Base-by-base conservation (phyloP, 2,113 vertebrate species). In the Ia io region DNA sequence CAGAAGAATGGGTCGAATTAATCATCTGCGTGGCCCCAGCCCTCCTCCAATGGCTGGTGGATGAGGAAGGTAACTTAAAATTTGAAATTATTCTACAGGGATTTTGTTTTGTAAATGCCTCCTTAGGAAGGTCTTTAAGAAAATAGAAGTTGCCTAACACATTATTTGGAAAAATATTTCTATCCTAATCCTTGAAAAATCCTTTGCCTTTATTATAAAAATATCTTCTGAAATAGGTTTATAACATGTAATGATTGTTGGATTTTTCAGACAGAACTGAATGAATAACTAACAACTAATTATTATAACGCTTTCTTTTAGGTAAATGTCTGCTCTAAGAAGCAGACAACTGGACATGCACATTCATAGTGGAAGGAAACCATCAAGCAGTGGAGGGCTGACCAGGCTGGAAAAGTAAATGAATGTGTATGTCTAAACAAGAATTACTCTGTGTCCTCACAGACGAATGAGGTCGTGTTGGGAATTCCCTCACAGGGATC, bases 21-120 rank as follows among this genome's bases (percentile, higher is more conserved):
- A 97, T 96, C 99, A 99, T 23, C 98, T 98, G 87, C 98, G 79
- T 32, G 98, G 99, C 23, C 99, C 99, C 35, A 99, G 51, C 88
- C 98, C 99, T 90, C 99, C 99, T 95, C 99, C 99, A 56, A 99
- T 99, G 99, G 99, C 99, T 71, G 99, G 99, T 96, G 99, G 99
- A 99, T 99, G 99, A 99, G 99, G 99, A 99, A 99, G 99, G 99
- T 99, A 98, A 98, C 76, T 84, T 80, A 47, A 53, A 53, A 90
- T 82, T 49, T 97, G 20, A 73, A 96, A 8, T 76, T 67, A 70
- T 61, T 90, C 61, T 88, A 14, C 30, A 92, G 87, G 59, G 23
- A 69, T 16, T 49, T 91, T 49, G 69, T 74, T 96, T 97, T 77
- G 74, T 65, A 88, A 97, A 77, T 63, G 76, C 8, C 22, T 83